phyloP scores from a whole-genome alignment of 2,888 invertebrate species.

The Lithophane ornitopus region DNA sequence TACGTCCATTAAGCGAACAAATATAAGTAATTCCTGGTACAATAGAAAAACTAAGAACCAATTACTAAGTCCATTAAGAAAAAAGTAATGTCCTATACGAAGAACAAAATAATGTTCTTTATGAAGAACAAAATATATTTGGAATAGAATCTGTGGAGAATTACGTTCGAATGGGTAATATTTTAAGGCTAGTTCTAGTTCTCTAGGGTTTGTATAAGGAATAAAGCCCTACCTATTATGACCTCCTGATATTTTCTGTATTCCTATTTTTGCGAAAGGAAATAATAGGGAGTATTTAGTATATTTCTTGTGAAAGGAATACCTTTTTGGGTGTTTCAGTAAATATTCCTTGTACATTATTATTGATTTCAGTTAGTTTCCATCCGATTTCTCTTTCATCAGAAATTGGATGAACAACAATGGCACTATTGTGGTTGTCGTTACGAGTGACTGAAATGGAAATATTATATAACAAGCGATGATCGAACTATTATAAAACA shows the following conservation, averaged over 20 bases:
- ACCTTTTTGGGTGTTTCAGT: not conserved
- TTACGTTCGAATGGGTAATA: conserved; percentile 7
- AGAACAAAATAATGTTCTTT: conserved; percentile 24
- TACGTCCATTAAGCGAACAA: conserved; percentile 36
- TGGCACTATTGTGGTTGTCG: conserved; percentile 8
- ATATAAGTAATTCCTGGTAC: conserved; percentile 25
- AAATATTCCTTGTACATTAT: conserved; percentile 7
- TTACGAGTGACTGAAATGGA: conserved; percentile 18
- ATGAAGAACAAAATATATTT: conserved; percentile 31
- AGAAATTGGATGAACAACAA: conserved; percentile 17
- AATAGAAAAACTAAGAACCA: conserved; percentile 34
- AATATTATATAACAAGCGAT: not conserved
- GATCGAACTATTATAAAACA: not conserved
- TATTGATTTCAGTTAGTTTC: conserved; percentile 13
- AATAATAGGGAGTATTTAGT: not conserved
- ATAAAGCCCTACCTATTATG: not conserved
- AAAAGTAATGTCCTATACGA: not conserved
- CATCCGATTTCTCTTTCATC: conserved; percentile 15
- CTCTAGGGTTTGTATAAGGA: not conserved
- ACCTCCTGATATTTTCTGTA: conserved; percentile 5
- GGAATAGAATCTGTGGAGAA: conserved; percentile 20
- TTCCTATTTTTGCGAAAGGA: conserved; percentile 3
- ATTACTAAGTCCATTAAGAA: conserved; percentile 22
- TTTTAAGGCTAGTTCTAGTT: conserved; percentile 24
- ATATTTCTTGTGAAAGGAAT: conserved; percentile 7